A percentile compares a stretch with the other conserved stretches of the same genome.
phyloP scores from a whole-genome alignment of 1,140 invertebrate species.

The Aphidius gifuensis region DNA sequence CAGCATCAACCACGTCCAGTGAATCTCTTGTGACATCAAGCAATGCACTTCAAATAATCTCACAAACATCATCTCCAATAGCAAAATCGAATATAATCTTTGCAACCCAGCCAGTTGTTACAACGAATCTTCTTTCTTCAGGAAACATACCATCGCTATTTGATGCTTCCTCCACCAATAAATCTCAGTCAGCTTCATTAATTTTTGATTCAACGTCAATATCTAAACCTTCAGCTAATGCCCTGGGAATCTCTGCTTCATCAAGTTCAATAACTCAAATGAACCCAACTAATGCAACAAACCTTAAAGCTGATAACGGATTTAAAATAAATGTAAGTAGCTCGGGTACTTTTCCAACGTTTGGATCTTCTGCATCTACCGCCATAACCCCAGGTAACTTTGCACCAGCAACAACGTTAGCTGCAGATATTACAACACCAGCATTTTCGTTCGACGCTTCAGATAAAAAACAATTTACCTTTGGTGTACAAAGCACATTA shows the following conservation, averaged over 20 bases:
- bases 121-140: no score
- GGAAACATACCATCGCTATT: background rate
- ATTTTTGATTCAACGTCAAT: background rate
- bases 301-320: background rate
- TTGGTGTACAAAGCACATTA: no score
- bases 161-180: background rate
- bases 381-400: background rate
- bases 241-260: background rate
- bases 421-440: constrained; percentile 19
- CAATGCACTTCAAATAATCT: no score
- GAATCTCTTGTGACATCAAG: no score
- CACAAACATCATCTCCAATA: background rate
- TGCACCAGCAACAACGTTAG: constrained; percentile 9
- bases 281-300: background rate
- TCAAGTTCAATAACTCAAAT: no score
- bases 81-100: background rate
- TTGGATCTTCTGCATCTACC: constrained; percentile 9
- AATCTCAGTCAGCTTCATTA: background rate
- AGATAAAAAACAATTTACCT: background rate
- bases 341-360: background rate
- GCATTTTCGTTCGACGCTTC: constrained; percentile 25
- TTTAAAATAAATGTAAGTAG: background rate
- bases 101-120: no score
- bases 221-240: background rate
- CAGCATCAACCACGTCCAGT: no score